Conservation (phyloP, 37 sponge, comb jelly and placozoan species). For the Halisarca cf. caerulea region DNA sequence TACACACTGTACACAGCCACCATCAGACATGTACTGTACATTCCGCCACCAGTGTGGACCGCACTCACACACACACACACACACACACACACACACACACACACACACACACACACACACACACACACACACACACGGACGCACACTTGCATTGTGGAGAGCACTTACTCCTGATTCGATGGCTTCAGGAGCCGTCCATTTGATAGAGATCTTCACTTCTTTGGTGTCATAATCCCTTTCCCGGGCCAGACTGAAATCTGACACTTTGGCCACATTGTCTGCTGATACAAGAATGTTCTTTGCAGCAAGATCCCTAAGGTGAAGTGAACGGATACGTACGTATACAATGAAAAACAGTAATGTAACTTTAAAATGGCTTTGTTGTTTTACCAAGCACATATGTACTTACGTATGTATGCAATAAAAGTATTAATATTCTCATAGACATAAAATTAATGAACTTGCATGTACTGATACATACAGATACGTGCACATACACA, state of each 20-base stretch:
- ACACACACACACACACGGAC: constrained; percentile 27
- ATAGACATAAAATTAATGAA: no score
- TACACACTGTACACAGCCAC: no score
- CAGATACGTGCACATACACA: not conserved
- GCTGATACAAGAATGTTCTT: constrained; percentile 87
- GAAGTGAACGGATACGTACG: not conserved
- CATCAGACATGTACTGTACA: not conserved
- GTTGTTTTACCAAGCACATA: not conserved
- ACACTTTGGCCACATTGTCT: constrained; percentile 79
- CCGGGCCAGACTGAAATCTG: constrained; percentile 42
- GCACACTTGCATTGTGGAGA: no score
- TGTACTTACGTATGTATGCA: not conserved
- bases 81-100: no score
- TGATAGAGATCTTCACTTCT: constrained; percentile 30
- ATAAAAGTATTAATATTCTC: no score
- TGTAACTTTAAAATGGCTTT: not conserved
- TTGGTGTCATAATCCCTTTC: not conserved
- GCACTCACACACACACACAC: no score
- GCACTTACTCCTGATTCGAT: constrained; percentile 39
- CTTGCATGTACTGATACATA: no score
- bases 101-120: not conserved
- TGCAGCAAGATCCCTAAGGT: constrained; percentile 90
- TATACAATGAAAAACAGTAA: not conserved
- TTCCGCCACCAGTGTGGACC: not conserved
- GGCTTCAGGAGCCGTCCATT: constrained; percentile 48